Conservation (phyloP, 2,113 vertebrate genomes). For the Saguinus midas region DNA sequence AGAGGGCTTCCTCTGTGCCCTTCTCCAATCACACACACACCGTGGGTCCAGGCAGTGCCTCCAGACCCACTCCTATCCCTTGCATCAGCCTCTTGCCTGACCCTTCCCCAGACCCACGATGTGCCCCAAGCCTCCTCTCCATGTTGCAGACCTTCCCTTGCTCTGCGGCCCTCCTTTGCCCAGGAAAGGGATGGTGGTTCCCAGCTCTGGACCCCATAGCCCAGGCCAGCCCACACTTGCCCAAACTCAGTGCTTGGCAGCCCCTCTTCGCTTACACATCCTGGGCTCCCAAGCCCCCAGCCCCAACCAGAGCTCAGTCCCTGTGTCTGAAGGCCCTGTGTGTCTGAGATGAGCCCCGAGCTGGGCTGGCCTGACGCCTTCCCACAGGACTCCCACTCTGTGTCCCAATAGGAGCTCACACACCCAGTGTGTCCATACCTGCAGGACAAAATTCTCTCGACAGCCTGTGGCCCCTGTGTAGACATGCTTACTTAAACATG, state of each 20-base stretch:
- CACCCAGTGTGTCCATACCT: not conserved
- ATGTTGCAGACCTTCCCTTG: not conserved
- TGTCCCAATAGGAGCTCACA: not conserved
- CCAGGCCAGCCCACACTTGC: accelerated
- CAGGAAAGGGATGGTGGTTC: not conserved
- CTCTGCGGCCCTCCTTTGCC: not conserved
- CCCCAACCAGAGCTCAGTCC: not conserved
- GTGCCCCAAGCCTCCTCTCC: not conserved
- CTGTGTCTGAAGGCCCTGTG: accelerated
- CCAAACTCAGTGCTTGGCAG: not conserved
- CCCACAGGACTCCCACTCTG: not conserved
- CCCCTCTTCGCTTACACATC: not conserved
- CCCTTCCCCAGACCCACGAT: not conserved
- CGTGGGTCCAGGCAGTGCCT: too few species aligned
- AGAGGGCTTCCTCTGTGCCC: not conserved
- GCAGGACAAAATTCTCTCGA: not conserved
- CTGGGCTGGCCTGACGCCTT: not conserved
- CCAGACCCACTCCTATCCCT: not conserved
- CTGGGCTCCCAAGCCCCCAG: not conserved
- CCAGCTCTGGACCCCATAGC: not conserved
- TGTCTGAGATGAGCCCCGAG: not conserved
- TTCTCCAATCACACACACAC: not conserved
- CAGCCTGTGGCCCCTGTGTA: too few species aligned
- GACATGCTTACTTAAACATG: not conserved
- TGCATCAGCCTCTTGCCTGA: not conserved